Evolutionary conservation across 1,140 invertebrate species (phyloP).

Genomic region (Lerema accius): DNA sequence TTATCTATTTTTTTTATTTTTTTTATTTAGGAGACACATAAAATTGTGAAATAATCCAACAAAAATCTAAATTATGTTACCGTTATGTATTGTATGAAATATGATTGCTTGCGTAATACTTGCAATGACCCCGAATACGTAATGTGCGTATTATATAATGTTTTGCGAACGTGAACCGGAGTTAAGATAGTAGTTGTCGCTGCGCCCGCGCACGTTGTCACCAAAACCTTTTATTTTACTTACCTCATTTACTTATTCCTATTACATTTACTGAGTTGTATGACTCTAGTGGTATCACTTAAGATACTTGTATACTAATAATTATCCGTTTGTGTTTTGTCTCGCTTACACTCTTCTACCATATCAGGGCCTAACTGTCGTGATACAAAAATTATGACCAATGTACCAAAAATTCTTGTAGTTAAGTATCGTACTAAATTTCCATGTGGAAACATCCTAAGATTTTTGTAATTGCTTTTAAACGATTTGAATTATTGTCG

Average conservation of each 20-base stretch:
- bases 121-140: too few relatives aligned
- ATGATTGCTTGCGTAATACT: too few relatives aligned
- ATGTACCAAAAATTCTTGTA: conserved; percentile 77
- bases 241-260: conserved; percentile 71
- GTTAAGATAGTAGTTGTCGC: conserved; percentile 28
- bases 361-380: conserved; percentile 70
- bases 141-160: conserved; percentile 40
- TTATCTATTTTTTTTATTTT: too few relatives aligned
- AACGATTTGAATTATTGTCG: too few relatives aligned
- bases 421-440: conserved; percentile 63
- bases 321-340: conserved; percentile 40
- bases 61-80: too few relatives aligned
- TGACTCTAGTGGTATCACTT: conserved; percentile 59
- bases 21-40: too few relatives aligned
- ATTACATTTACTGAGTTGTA: conserved; percentile 53
- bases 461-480: background rate
- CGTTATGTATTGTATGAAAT: too few relatives aligned
- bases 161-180: conserved; percentile 40
- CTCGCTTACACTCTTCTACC: too few relatives aligned
- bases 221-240: conserved; percentile 38
- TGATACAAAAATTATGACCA: conserved; percentile 62
- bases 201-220: conserved; percentile 18
- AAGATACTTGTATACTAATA: conserved; percentile 48
- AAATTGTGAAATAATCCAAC: too few relatives aligned
- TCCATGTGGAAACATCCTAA: background rate